Conservation (phyloP, 2,113 vertebrate species). For the Romanogobio albipinnatus region DNA sequence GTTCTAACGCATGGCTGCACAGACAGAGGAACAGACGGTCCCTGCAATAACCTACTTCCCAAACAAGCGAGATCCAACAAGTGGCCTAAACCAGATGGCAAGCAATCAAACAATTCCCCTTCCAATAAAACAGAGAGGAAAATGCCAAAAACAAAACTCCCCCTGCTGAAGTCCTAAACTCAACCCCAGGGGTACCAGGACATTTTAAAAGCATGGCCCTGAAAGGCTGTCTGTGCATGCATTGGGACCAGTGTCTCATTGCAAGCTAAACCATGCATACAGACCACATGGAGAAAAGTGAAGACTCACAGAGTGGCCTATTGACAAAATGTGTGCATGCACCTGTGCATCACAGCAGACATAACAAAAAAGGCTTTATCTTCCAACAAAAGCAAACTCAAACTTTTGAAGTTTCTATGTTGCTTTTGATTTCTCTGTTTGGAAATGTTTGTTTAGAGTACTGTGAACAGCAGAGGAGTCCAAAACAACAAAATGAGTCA, state of each 20-base stretch:
- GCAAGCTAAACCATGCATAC: conserved; percentile 37
- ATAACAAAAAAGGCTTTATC: neutral
- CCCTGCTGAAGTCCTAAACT: conserved; percentile 16
- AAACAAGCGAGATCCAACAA: conserved; percentile 61
- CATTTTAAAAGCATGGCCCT: conserved; percentile 49
- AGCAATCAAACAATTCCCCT: conserved; percentile 44
- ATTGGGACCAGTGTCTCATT: conserved; percentile 41
- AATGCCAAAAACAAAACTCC: conserved; percentile 61
- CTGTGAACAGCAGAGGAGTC: neutral
- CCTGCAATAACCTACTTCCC: conserved; percentile 63
- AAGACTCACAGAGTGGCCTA: neutral
- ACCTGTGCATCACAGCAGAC: neutral
- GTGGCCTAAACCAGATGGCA: conserved; percentile 69
- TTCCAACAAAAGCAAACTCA: conserved; percentile 1
- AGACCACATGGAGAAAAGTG: neutral
- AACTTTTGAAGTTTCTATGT: neutral
- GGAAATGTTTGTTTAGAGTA: neutral
- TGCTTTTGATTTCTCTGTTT: neutral
- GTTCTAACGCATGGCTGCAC: conserved; percentile 60
- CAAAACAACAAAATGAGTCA: neutral
- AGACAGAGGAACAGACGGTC: conserved; percentile 61
- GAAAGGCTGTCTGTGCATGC: conserved; percentile 31
- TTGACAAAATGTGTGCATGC: neutral
- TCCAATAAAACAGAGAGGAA: conserved; percentile 40
- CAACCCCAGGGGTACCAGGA: conserved; percentile 61